Evolutionary conservation across 2,888 invertebrate species (phyloP).

Genomic region (Tenthredo amoena): DNA sequence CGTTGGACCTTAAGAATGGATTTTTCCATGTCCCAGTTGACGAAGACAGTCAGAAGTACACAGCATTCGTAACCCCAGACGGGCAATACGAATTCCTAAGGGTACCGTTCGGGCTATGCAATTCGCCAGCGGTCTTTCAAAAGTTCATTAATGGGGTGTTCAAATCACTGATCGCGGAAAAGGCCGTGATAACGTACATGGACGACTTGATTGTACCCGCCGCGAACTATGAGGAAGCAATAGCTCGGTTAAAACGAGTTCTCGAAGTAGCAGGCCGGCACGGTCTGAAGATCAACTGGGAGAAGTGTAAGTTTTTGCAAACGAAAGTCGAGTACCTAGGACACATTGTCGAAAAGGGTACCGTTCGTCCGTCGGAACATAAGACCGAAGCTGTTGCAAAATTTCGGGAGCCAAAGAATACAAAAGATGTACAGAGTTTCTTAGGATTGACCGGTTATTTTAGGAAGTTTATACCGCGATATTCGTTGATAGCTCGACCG

Average conservation of each 20-base stretch:
- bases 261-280: neutral
- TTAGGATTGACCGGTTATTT: slow-evolving; percentile 57
- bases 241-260: slow-evolving; percentile 31
- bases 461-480: slow-evolving; percentile 53
- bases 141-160: slow-evolving; percentile 54
- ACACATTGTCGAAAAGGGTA: slow-evolving; percentile 48
- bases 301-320: slow-evolving; percentile 43
- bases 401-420: slow-evolving; percentile 27
- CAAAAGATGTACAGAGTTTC: slow-evolving; percentile 51
- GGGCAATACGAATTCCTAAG: slow-evolving; percentile 59
- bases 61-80: slow-evolving; percentile 58
- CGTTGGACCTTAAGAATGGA: no score
- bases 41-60: slow-evolving; percentile 51
- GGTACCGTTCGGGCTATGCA: slow-evolving; percentile 59
- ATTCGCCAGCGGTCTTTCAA: slow-evolving; percentile 57
- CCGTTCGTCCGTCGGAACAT: slow-evolving; percentile 36
- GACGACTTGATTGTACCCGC: slow-evolving; percentile 54
- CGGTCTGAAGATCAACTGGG: slow-evolving; percentile 51
- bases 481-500: slow-evolving; percentile 52
- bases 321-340: slow-evolving; percentile 34
- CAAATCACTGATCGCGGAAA: neutral
- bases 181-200: slow-evolving; percentile 41
- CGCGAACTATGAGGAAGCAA: neutral
- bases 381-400: slow-evolving; percentile 48
- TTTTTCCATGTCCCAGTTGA: no score